These are phyloP conservation scores for Ammodytes dubius DNA, from an alignment of 2,113 vertebrate genomes.

Conservation along the genomic window DNA sequence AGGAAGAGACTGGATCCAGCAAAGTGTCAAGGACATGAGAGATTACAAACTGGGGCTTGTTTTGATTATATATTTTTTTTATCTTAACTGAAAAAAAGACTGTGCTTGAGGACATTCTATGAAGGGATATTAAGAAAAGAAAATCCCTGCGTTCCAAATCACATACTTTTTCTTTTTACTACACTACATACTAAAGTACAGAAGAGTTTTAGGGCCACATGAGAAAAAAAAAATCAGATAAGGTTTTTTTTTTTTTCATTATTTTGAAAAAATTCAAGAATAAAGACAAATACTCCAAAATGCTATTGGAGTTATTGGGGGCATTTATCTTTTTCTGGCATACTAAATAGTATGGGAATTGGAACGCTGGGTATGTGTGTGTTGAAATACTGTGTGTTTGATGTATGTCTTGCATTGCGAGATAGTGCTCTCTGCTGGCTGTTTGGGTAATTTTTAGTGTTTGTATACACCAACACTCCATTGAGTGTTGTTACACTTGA, in stretches of 20 bases:
- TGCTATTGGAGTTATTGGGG: too few species aligned
- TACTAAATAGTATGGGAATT: too few species aligned
- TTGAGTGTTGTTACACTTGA: not conserved
- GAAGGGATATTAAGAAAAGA: not conserved
- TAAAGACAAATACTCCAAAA: too few species aligned
- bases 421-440: constrained; percentile 36
- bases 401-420: not conserved
- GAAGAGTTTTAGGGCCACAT: too few species aligned
- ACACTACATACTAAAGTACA: too few species aligned
- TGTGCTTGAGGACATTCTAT: not conserved
- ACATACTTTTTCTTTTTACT: too few species aligned
- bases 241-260: too few species aligned
- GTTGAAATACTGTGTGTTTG: not conserved
- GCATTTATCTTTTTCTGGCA: too few species aligned
- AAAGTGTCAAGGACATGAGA: not conserved
- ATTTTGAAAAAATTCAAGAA: too few species aligned
- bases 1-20: not conserved
- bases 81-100: not conserved
- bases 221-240: too few species aligned
- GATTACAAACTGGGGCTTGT: not conserved
- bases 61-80: not conserved
- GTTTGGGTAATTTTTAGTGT: not conserved
- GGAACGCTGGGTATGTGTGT: too few species aligned
- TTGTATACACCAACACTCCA: not conserved
- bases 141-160: too few species aligned